Evolutionary conservation across 2,113 vertebrate species (phyloP).

Genomic region (Zapus hudsonius): DNA sequence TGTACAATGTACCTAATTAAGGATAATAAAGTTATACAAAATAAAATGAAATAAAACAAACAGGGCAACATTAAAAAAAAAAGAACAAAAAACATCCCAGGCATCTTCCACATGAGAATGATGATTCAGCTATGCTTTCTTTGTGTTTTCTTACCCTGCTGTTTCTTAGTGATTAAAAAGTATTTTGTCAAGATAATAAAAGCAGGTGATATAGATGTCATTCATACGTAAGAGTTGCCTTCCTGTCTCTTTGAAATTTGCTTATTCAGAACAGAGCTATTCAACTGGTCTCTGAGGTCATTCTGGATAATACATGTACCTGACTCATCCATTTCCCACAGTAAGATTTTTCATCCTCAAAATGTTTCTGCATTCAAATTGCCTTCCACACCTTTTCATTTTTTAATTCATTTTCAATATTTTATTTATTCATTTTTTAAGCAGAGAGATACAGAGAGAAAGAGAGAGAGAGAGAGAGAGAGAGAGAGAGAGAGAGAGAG

Average conservation of each 20-base stretch:
- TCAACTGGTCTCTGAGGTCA: background rate
- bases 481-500: too few relatives aligned
- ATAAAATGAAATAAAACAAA: too few relatives aligned
- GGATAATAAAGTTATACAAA: too few relatives aligned
- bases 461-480: too few relatives aligned
- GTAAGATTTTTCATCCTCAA: background rate
- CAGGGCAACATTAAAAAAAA: too few relatives aligned
- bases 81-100: background rate
- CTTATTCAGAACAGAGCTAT: background rate
- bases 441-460: too few relatives aligned
- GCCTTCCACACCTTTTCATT: background rate
- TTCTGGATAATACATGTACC: background rate
- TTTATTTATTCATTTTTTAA: too few relatives aligned
- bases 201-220: background rate
- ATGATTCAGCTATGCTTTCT: background rate
- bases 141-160: background rate
- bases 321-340: background rate
- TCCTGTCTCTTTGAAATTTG: background rate
- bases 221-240: background rate
- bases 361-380: background rate
- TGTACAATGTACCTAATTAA: too few relatives aligned
- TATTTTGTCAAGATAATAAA: background rate
- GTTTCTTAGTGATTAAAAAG: background rate
- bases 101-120: background rate
- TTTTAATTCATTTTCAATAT: too few relatives aligned